phyloP scores from a whole-genome alignment of 1,140 invertebrate genomes.

The Potamilus streckersoni region DNA sequence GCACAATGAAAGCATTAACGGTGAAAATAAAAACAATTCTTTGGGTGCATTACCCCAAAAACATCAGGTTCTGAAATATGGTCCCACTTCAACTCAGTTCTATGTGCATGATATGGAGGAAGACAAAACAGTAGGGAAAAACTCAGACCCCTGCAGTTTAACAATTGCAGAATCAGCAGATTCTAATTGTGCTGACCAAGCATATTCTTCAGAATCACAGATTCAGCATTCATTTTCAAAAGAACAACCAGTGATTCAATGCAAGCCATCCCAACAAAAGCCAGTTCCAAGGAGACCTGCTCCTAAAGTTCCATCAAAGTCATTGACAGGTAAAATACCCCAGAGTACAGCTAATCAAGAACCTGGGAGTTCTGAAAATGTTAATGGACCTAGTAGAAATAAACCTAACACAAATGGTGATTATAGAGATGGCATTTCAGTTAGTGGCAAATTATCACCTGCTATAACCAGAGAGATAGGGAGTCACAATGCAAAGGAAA shows the following conservation, averaged over 20 bases:
- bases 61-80: too few relatives aligned
- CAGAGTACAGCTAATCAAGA: too few relatives aligned
- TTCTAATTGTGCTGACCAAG: not conserved
- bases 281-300: not conserved
- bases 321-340: not conserved
- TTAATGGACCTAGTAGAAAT: not conserved
- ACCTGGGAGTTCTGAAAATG: too few relatives aligned
- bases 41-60: too few relatives aligned
- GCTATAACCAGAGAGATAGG: not conserved
- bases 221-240: not conserved
- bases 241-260: not conserved
- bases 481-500: not conserved
- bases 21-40: too few relatives aligned
- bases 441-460: not conserved
- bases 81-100: not conserved
- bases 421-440: not conserved
- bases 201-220: conserved; percentile 1
- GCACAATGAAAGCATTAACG: too few relatives aligned
- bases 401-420: not conserved
- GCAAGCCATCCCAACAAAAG: not conserved
- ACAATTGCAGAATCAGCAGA: not conserved
- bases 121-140: not conserved
- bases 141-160: not conserved
- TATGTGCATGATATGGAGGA: not conserved
- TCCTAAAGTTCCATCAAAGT: not conserved